A percentile compares a stretch with the other conserved stretches of the same genome.
Conservation (phyloP, 2,888 invertebrate species). For the Megamerina dolium region DNA sequence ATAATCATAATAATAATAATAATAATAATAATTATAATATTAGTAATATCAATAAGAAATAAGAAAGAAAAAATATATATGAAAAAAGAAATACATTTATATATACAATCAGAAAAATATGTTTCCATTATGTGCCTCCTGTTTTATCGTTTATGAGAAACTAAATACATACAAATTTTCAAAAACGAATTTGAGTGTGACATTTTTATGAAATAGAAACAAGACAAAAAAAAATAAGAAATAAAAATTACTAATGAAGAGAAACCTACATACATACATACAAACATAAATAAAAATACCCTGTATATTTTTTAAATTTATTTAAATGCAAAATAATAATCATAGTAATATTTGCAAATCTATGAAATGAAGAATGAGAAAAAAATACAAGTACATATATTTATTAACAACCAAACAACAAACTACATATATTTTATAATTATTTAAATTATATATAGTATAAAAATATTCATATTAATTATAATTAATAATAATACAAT, state of each 20-base stretch:
- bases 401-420: slow-evolving; percentile 11
- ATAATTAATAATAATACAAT: slow-evolving; percentile 9
- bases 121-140: slow-evolving; percentile 40
- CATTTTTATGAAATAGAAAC: neutral
- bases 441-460: slow-evolving; percentile 13
- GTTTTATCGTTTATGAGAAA: slow-evolving; percentile 12
- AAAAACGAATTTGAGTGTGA: slow-evolving; percentile 13
- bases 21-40: no score
- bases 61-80: neutral
- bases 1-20: no score
- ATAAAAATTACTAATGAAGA: neutral
- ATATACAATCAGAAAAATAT: slow-evolving; percentile 12
- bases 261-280: neutral
- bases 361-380: no score
- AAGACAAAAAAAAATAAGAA: no score
- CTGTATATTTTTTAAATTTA: slow-evolving; percentile 16
- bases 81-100: neutral
- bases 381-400: no score
- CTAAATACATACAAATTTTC: slow-evolving; percentile 9
- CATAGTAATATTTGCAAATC: neutral
- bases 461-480: slow-evolving; percentile 9
- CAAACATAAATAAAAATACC: slow-evolving; percentile 3
- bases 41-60: neutral
- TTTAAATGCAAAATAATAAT: slow-evolving; percentile 1
- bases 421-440: slow-evolving; percentile 17